These are phyloP conservation scores for Campylorhamphus procurvoides DNA, from an alignment of 2,113 vertebrate species.

Conservation along the genomic window DNA sequence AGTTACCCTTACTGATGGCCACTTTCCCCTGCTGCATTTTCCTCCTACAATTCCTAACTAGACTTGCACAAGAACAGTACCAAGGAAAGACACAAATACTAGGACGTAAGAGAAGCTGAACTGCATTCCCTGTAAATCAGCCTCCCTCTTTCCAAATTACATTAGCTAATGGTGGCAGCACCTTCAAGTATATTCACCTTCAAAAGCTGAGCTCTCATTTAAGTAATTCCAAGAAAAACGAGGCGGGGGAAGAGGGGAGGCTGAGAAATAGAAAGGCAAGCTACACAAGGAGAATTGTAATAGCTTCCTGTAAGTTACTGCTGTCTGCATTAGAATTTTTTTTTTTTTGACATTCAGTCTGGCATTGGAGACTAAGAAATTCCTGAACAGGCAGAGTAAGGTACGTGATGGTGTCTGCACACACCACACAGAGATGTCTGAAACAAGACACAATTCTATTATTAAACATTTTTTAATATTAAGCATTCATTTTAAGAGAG, in stretches of 20 bases:
- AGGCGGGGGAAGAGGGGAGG: background rate
- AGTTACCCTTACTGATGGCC: background rate
- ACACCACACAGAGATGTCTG: background rate
- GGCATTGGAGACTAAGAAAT: background rate
- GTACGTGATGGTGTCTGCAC: background rate
- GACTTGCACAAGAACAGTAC: background rate
- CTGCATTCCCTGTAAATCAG: background rate
- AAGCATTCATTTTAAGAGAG: background rate
- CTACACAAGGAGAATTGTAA: slow-evolving; percentile 30
- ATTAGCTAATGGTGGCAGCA: slow-evolving; percentile 55
- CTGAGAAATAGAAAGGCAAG: background rate
- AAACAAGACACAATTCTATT: background rate
- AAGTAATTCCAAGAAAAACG: slow-evolving; percentile 37
- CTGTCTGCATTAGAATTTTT: background rate
- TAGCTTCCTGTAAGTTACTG: slow-evolving; percentile 15
- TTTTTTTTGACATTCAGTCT: background rate
- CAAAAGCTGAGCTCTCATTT: background rate
- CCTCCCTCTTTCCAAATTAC: background rate
- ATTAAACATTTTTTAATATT: background rate
- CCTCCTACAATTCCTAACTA: background rate
- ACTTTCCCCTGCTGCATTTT: background rate
- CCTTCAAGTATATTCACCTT: slow-evolving; percentile 16
- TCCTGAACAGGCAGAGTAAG: background rate
- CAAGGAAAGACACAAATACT: background rate
- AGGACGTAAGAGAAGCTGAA: background rate